Conservation (phyloP, 2,888 invertebrate genomes). For the Sipha maydis region DNA sequence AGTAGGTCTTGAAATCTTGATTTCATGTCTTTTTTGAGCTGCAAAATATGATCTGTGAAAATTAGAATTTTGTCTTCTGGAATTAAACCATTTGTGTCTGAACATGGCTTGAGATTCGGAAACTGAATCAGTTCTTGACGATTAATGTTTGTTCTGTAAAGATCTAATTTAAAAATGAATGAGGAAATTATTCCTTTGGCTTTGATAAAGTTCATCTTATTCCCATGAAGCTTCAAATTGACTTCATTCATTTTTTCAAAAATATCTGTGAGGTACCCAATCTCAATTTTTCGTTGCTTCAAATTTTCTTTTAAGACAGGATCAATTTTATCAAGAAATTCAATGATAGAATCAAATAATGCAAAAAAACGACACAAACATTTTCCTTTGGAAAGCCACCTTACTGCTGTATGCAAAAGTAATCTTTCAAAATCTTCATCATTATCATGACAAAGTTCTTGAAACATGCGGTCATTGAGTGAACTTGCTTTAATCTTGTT, state of each 20-base stretch:
- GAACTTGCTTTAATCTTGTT: slow-evolving; percentile 62
- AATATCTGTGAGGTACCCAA: too few relatives aligned
- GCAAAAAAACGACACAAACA: too few relatives aligned
- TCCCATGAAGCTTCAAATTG: slow-evolving; percentile 63
- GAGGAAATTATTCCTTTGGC: slow-evolving; percentile 40
- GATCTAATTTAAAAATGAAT: slow-evolving; percentile 35
- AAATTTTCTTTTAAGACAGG: too few relatives aligned
- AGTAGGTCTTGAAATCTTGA: too few relatives aligned
- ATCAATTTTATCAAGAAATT: too few relatives aligned
- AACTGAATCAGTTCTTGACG: too few relatives aligned
- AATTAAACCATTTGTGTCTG: background rate
- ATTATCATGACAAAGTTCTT: slow-evolving; percentile 55
- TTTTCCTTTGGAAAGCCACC: slow-evolving; percentile 61
- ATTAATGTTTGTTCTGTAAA: background rate
- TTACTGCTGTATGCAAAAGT: slow-evolving; percentile 49
- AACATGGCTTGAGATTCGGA: too few relatives aligned
- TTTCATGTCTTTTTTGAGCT: slow-evolving; percentile 29
- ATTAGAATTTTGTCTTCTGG: slow-evolving; percentile 45
- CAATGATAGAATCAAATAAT: too few relatives aligned
- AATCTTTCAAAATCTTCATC: slow-evolving; percentile 63
- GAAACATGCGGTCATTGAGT: too few relatives aligned
- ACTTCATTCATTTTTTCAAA: too few relatives aligned
- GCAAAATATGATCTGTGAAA: slow-evolving; percentile 52
- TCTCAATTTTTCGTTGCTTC: too few relatives aligned
- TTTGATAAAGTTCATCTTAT: slow-evolving; percentile 63